phyloP scores from a whole-genome alignment of 2,888 invertebrate species.

The Schizotus pectinicornis region DNA sequence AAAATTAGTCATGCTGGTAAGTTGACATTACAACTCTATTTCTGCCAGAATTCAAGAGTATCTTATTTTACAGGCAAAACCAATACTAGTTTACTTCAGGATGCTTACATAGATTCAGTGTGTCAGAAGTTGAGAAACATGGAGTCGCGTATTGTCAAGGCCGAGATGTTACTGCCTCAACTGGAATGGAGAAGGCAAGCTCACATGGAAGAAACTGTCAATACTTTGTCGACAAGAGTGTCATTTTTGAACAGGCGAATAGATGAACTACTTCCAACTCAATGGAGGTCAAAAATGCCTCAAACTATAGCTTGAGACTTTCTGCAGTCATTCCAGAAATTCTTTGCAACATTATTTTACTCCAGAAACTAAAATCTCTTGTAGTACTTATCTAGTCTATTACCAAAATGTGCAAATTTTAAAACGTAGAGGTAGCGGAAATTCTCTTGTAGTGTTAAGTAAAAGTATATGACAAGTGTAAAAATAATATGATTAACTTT shows the following conservation, averaged over 20 bases:
- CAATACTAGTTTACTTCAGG: slow-evolving; percentile 51
- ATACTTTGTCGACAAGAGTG: slow-evolving; percentile 56
- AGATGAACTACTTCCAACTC: slow-evolving; percentile 59
- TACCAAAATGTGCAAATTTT: too few species aligned
- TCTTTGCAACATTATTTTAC: too few species aligned
- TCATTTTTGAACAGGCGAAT: slow-evolving; percentile 60
- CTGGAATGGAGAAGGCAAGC: slow-evolving; percentile 57
- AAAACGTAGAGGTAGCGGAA: too few species aligned
- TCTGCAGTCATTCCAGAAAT: not conserved
- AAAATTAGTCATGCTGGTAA: slow-evolving; percentile 59
- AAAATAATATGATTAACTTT: too few species aligned
- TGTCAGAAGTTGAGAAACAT: slow-evolving; percentile 57
- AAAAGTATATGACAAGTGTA: too few species aligned
- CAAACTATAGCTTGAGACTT: slow-evolving; percentile 45
- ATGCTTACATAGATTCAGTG: slow-evolving; percentile 60
- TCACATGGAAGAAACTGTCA: slow-evolving; percentile 59
- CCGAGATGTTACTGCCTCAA: slow-evolving; percentile 57
- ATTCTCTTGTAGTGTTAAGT: too few species aligned
- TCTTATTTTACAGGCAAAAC: slow-evolving; percentile 39
- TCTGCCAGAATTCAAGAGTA: not conserved
- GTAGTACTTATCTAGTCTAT: too few species aligned
- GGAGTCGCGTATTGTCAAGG: slow-evolving; percentile 57
- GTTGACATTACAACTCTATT: slow-evolving; percentile 30
- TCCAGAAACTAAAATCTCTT: too few species aligned
- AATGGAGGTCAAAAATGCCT: slow-evolving; percentile 56